phyloP scores from a whole-genome alignment of 2,113 vertebrate genomes.

The Copsychus sechellarum region DNA sequence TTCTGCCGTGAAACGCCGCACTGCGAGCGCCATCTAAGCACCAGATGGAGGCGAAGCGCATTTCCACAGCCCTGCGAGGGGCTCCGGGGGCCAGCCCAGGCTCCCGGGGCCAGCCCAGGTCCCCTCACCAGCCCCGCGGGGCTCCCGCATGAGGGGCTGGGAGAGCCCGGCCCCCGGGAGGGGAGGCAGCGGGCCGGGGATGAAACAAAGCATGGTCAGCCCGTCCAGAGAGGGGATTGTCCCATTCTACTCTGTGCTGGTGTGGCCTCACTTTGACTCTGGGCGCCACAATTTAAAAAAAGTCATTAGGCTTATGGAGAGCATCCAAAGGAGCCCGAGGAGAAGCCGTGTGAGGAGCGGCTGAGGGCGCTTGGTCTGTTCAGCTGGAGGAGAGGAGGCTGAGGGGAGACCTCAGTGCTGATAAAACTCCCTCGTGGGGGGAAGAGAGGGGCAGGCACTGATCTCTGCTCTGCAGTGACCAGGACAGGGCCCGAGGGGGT shows the following conservation, averaged over 20 bases:
- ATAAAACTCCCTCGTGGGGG: not conserved
- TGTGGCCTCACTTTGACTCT: too few species aligned
- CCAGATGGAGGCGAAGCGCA: rapidly evolving
- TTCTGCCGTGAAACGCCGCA: rapidly evolving
- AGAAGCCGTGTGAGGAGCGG: not conserved
- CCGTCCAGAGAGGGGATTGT: rapidly evolving
- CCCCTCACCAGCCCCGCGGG: not conserved
- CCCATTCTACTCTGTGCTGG: not conserved
- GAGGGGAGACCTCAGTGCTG: not conserved
- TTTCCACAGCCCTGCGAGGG: rapidly evolving
- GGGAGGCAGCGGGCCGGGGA: not conserved
- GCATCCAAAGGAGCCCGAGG: not conserved
- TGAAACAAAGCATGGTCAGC: not conserved
- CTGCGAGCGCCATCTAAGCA: rapidly evolving
- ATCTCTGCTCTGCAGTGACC: not conserved
- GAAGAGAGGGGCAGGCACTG: not conserved
- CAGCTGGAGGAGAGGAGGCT: not conserved
- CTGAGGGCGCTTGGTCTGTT: not conserved
- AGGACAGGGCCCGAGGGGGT: not conserved
- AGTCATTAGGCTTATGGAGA: not conserved
- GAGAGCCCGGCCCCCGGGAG: too few species aligned
- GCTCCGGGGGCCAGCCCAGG: too few species aligned
- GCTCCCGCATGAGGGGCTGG: not conserved
- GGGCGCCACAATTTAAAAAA: not conserved
- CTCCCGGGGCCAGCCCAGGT: too few species aligned